phyloP scores from a whole-genome alignment of 2,888 invertebrate species.

The Agrotis exclamationis region DNA sequence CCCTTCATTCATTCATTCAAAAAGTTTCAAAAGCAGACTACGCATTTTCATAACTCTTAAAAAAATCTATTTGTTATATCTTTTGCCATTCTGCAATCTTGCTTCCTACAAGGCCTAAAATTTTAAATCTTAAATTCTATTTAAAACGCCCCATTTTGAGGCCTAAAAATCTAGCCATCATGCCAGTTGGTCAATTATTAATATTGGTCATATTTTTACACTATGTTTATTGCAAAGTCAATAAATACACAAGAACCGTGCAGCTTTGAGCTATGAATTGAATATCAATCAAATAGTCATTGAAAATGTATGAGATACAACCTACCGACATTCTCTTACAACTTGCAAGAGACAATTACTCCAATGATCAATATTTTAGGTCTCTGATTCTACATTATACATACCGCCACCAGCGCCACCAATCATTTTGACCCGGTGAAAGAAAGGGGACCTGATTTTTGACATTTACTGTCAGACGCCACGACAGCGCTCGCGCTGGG shows the following conservation, averaged over 20 bases:
- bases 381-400: too few relatives aligned
- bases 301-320: neutral
- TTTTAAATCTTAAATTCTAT: neutral
- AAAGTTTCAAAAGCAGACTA: neutral
- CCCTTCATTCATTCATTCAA: neutral
- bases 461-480: neutral
- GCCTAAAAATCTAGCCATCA: too few relatives aligned
- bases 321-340: too few relatives aligned
- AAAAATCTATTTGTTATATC: neutral
- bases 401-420: too few relatives aligned
- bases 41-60: neutral
- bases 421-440: conserved; percentile 1
- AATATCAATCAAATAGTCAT: neutral
- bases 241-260: neutral
- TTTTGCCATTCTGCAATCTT: neutral
- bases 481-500: neutral
- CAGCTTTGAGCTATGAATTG: too few relatives aligned
- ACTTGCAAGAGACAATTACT: too few relatives aligned
- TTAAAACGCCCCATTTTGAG: neutral
- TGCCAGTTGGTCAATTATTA: neutral
- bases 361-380: too few relatives aligned
- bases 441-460: neutral
- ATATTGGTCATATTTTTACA: too few relatives aligned
- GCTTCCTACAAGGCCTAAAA: neutral
- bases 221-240: neutral